These are phyloP conservation scores for Tychaedon coryphoeus DNA, from an alignment of 2,113 vertebrate genomes.

Conservation along the genomic window DNA sequence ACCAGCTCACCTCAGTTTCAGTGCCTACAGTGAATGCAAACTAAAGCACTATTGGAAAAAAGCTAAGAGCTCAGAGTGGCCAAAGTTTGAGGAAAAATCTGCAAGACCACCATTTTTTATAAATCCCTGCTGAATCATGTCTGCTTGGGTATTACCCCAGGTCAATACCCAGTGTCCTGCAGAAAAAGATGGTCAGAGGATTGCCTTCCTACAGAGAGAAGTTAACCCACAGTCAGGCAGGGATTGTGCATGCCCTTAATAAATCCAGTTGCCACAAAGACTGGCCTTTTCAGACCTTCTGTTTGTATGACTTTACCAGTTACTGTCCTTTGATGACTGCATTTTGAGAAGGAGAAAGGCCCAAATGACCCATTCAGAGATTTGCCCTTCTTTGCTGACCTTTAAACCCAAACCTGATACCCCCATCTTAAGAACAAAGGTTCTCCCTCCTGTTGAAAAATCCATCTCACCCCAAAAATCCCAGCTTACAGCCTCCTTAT, in stretches of 20 bases:
- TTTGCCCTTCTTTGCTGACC: background rate
- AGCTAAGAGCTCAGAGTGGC: background rate
- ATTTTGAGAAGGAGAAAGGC: background rate
- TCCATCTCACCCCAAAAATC: background rate
- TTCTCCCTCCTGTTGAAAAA: background rate
- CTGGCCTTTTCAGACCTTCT: background rate
- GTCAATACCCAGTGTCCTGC: background rate
- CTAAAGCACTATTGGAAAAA: background rate
- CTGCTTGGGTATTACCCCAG: background rate
- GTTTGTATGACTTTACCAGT: background rate
- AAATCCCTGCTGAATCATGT: background rate
- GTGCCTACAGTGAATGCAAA: background rate
- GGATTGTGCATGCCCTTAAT: rapidly evolving
- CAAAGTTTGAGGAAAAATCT: background rate
- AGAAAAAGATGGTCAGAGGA: background rate
- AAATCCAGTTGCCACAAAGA: background rate
- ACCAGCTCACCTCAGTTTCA: background rate
- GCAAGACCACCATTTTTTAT: background rate
- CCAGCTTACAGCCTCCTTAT: conserved; percentile 22
- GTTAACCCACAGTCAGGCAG: background rate
- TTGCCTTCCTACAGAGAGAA: background rate
- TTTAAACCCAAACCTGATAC: background rate
- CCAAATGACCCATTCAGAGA: conserved; percentile 2
- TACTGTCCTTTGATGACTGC: background rate
- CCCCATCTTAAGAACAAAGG: background rate